Percentiles rank a stretch among this genome's conserved stretches.
Evolutionary conservation across 2,113 vertebrate genomes (phyloP).

Genomic region (Catharus bicknelli): DNA sequence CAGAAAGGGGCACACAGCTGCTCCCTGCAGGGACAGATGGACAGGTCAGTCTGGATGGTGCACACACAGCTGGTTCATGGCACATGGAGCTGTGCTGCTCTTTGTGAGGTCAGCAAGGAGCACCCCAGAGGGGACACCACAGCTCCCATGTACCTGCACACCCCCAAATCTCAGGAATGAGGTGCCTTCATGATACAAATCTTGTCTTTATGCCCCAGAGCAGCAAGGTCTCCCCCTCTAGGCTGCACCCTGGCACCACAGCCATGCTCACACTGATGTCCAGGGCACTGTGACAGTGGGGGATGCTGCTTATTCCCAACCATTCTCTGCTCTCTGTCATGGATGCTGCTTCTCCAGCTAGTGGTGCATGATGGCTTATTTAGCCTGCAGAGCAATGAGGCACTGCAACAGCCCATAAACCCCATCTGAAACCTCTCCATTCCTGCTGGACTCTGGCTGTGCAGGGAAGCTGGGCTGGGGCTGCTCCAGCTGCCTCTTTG

Average conservation of each 20-base stretch:
- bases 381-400: neutral
- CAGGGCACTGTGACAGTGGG: accelerated
- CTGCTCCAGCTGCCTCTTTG: neutral
- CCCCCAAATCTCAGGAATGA: neutral
- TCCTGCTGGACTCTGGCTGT: neutral
- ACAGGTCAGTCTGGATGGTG: neutral
- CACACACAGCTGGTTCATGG: accelerated
- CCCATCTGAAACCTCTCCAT: no score
- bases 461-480: neutral
- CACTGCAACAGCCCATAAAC: neutral
- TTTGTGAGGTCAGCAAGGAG: neutral
- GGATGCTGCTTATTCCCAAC: accelerated
- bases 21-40: accelerated
- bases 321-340: accelerated
- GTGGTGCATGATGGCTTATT: neutral
- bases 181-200: accelerated
- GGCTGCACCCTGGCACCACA: neutral
- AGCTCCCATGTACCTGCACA: accelerated
- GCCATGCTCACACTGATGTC: accelerated
- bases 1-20: accelerated
- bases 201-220: neutral
- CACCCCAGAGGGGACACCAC: accelerated
- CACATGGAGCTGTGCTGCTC: accelerated
- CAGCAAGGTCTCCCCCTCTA: neutral
- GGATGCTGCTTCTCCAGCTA: neutral